Percentiles rank a stretch among this genome's conserved stretches.
phyloP scores from a whole-genome alignment of 2,113 vertebrate genomes.

The Microcebus jonahi region DNA sequence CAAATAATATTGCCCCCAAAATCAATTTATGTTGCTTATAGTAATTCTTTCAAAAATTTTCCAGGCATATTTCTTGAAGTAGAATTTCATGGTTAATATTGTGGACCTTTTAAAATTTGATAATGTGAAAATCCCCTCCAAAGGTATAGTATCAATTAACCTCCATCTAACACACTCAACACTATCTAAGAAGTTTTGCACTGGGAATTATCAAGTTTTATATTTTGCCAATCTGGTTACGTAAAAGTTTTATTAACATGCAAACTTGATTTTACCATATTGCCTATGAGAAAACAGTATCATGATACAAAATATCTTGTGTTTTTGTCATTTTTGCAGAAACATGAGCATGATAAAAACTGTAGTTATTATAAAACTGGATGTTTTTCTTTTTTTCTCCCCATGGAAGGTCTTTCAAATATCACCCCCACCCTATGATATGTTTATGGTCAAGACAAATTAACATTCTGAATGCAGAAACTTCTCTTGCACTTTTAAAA shows the following conservation, averaged over 20 bases:
- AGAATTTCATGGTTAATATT: background rate
- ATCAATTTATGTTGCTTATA: background rate
- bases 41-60: background rate
- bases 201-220: background rate
- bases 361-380: background rate
- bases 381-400: background rate
- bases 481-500: background rate
- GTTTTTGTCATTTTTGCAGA: background rate
- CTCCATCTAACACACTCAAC: background rate
- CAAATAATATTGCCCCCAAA: background rate
- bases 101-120: background rate
- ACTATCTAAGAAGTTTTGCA: background rate
- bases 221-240: background rate
- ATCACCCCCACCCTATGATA: background rate
- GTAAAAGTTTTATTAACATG: background rate
- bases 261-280: background rate
- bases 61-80: background rate
- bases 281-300: background rate
- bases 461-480: background rate
- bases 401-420: background rate
- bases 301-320: background rate
- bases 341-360: background rate
- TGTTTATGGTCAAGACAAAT: background rate
- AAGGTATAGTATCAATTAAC: background rate
- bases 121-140: background rate